phyloP scores from a whole-genome alignment of 2,888 invertebrate species.

The Rotaria macrura region DNA sequence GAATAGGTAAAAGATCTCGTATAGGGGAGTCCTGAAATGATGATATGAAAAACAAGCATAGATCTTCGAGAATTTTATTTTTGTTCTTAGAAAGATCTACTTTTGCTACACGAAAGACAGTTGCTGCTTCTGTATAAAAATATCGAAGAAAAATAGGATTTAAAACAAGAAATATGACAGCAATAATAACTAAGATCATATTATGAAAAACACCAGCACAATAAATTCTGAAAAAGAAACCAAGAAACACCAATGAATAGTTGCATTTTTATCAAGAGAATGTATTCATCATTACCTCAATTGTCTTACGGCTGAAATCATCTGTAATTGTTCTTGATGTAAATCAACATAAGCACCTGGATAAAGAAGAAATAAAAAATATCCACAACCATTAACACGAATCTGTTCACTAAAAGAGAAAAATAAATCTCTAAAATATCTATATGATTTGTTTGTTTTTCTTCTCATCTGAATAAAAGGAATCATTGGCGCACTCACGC shows the following conservation, averaged over 20 bases:
- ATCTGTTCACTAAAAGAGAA: slow-evolving; percentile 69
- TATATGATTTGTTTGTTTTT: too few species aligned
- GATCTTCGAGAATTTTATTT: too few species aligned
- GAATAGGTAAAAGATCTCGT: background rate
- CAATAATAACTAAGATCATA: slow-evolving; percentile 63
- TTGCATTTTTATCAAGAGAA: slow-evolving; percentile 58
- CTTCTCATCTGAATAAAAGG: too few species aligned
- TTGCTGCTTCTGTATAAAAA: slow-evolving; percentile 21
- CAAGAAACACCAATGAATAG: too few species aligned
- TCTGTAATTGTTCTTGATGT: slow-evolving; percentile 64
- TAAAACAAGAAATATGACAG: slow-evolving; percentile 60
- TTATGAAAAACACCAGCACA: slow-evolving; percentile 76
- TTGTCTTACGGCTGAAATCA: slow-evolving; percentile 56
- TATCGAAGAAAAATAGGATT: slow-evolving; percentile 58
- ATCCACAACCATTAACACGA: slow-evolving; percentile 72
- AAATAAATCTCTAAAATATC: too few species aligned
- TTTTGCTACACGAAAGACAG: background rate
- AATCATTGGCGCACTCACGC: too few species aligned
- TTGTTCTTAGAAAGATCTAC: background rate
- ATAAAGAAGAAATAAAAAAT: slow-evolving; percentile 69
- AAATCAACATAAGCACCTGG: slow-evolving; percentile 73
- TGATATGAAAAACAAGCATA: too few species aligned
- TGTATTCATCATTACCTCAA: slow-evolving; percentile 46
- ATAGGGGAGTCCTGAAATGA: slow-evolving; percentile 13
- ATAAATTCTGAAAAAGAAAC: too few species aligned